Evolutionary conservation across 2,888 invertebrate genomes (phyloP), one percentile per base, ranked within the genome.

Genomic region (Acronicta psi): DNA sequence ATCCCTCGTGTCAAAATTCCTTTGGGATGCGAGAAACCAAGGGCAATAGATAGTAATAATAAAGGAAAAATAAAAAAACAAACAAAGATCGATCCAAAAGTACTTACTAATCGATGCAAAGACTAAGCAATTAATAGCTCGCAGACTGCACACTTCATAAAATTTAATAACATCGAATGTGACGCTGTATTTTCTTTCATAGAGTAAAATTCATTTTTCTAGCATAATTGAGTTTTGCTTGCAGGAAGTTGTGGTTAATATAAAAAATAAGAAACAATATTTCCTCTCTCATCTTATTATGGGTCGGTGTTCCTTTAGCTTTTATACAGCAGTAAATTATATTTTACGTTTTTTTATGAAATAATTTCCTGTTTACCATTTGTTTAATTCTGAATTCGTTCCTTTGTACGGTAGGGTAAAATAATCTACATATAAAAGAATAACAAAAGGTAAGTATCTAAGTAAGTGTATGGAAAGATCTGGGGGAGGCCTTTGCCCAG

Each of bases 161-260:
- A 73, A 73, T 64, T 57, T 64, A 69, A 69, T 58, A 58, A 56
- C 49, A 60, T 71, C 41, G 64, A 59, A 51, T 71, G 49, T 52
- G 46, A 34, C 49, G 18, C 36, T 53, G 45, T 69, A 62, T 64
- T 64, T 64, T 58, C 40, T 58, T 73, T 51, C 59, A 60, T 73
- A 66, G 66, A 58, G 52, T 70, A 64, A 67, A 76, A 73, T 66
- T 44, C 61, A 76, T 77, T 76, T 74, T 61, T 64, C 62, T 41
- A 23, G 45, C 51, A 51, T 75, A 75, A 73, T 77, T 64, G 67
- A 73, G 61, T 70, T 62, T 40, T 45, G 23, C 42, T 36, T 50
- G 50, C 9, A 44, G 52, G 58, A 70, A 64, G 37, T 59, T 45
- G 57, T 38, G 69, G 64, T 62, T 53, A 38, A 57, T 65, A 60